Evolutionary conservation across 1,140 invertebrate genomes (phyloP), one percentile per base, ranked within the genome.

Genomic region (Halictus rubicundus): DNA sequence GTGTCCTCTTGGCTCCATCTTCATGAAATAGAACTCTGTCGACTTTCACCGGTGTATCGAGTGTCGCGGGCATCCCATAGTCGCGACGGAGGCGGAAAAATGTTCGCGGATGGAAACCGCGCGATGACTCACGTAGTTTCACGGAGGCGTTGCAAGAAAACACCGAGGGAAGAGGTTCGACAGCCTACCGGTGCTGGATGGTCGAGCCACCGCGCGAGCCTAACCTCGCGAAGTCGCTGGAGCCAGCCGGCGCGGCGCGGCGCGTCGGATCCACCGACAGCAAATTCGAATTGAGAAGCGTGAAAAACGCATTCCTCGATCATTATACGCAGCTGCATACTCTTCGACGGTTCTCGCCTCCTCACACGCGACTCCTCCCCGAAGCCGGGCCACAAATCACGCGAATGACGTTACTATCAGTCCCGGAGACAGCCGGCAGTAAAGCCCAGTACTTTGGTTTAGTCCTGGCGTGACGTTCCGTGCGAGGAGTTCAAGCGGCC

Each of bases 291-390:
- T 88, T 89, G 89, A 90, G 84, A 88, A 89, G 88, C 89, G 88
- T 90, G 88, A 89, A 90, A 89, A 89, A 88, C 78, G 87, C 85
- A 89, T 88, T 88, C 88, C 85, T 73, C 82, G 87, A 88, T 89
- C 77, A 82, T 88, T 89, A 89, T 73, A 87, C 78, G 81, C 82
- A 64, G 80, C 78, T 76, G 61, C 78, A 70, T 57, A 19, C 23
- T 25, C 64, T 32, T 72, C 57, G 66, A 54, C 32, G 59, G 23
- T 59, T 70, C 64, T 76, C 68, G n/a, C 32, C 73, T 60, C 63
- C 46, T 66, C 39, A 19, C 64, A 42, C 70, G 57, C 25, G 71
- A 78, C 77, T 78, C 83, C 83, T 81, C 68, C 78, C 79, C 66
- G 54, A 39, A 78, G 68, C 70, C 75, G 81, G 73, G 80, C 84